These are phyloP conservation scores for Spialia ferax DNA, from an alignment of 2,888 invertebrate species.

Conservation along the genomic window DNA sequence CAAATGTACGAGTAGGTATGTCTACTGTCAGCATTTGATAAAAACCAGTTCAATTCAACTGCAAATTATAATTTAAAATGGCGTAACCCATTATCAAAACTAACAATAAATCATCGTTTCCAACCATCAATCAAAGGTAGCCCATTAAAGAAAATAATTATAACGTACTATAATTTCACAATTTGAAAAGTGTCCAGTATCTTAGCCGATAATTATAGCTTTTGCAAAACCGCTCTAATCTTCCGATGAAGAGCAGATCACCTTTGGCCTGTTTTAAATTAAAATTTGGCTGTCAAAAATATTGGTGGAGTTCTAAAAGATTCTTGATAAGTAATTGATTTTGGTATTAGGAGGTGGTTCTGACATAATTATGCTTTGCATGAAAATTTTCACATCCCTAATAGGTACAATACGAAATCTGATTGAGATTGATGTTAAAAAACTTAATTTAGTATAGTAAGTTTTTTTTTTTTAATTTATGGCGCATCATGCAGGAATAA, in stretches of 20 bases:
- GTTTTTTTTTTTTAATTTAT: too few species aligned
- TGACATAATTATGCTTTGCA: too few species aligned
- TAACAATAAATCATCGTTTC: conserved; percentile 64
- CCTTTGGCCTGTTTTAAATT: conserved; percentile 42
- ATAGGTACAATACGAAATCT: too few species aligned
- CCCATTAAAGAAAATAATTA: conserved; percentile 49
- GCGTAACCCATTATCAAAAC: conserved; percentile 39
- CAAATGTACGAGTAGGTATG: too few species aligned
- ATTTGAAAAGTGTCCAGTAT: conserved; percentile 45
- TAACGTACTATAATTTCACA: conserved; percentile 46
- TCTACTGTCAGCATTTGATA: too few species aligned
- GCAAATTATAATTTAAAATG: conserved; percentile 17
- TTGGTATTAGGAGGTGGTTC: too few species aligned
- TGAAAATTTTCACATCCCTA: too few species aligned
- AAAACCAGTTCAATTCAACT: conserved; percentile 11
- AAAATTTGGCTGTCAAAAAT: conserved; percentile 10
- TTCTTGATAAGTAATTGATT: too few species aligned
- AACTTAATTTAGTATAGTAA: too few species aligned
- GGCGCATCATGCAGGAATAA: too few species aligned
- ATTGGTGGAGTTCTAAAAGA: background rate
- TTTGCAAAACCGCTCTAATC: conserved; percentile 48
- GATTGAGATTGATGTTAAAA: too few species aligned
- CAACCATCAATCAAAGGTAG: conserved; percentile 54
- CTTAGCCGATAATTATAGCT: conserved; percentile 41
- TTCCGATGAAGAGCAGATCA: conserved; percentile 54